Percentiles rank a stretch among this genome's conserved stretches.
phyloP scores from a whole-genome alignment of 1,140 invertebrate genomes.

The Leptopilina clavipes region DNA sequence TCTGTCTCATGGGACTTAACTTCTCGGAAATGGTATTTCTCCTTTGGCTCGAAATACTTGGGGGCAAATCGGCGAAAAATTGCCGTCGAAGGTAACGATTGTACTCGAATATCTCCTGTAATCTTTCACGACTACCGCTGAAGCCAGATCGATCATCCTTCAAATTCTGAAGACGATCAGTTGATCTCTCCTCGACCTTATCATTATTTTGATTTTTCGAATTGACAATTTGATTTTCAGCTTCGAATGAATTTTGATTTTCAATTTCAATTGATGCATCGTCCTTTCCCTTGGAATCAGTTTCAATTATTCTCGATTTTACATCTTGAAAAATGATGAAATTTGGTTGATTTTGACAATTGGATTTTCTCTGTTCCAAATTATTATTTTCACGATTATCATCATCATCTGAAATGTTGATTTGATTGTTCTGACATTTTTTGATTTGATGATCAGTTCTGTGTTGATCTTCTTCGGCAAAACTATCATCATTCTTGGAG shows the following conservation, averaged over 20 bases:
- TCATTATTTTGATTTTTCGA: neutral
- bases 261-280: neutral
- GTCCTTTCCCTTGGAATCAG: too few relatives aligned
- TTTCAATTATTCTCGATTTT: too few relatives aligned
- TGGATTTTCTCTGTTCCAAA: too few relatives aligned
- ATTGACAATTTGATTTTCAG: too few relatives aligned
- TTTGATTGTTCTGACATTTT: too few relatives aligned
- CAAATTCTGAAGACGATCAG: neutral
- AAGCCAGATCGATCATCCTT: conserved; percentile 45
- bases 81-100: conserved; percentile 67
- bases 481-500: too few relatives aligned
- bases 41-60: neutral
- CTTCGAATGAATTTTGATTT: neutral
- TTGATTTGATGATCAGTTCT: too few relatives aligned
- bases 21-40: conserved; percentile 31
- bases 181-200: neutral
- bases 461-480: too few relatives aligned
- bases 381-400: too few relatives aligned
- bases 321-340: too few relatives aligned
- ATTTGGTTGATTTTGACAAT: too few relatives aligned
- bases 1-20: neutral
- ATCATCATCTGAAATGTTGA: too few relatives aligned
- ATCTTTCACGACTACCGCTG: conserved; percentile 64
- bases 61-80: conserved; percentile 65
- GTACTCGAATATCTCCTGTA: conserved; percentile 72